Conservation (phyloP, 2,797 vertebrate species). For the Halcyon chelicuti region DNA sequence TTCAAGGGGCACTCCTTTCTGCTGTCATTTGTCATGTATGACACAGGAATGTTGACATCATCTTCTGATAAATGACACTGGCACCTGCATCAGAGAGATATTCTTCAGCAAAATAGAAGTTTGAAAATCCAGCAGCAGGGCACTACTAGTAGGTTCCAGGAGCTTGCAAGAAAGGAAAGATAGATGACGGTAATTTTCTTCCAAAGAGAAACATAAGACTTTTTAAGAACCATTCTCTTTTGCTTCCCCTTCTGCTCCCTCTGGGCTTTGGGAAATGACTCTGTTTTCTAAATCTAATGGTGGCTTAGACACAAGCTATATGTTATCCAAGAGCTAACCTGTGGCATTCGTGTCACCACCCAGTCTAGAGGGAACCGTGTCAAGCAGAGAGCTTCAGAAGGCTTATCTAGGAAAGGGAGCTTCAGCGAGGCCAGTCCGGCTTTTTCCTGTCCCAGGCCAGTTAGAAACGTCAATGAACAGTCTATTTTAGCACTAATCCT, state of each 20-base stretch:
- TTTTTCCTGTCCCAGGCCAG: not conserved
- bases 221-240: slow-evolving; percentile 64
- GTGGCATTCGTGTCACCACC: slow-evolving; percentile 6
- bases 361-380: not conserved
- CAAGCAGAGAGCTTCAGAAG: not conserved
- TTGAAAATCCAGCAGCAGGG: slow-evolving; percentile 68
- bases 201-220: slow-evolving; percentile 68
- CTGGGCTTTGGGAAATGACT: slow-evolving; percentile 69
- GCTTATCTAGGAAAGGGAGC: not conserved
- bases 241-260: slow-evolving; percentile 64
- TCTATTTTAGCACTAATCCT: not conserved
- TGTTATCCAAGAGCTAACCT: slow-evolving; percentile 54
- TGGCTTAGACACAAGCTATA: slow-evolving; percentile 61
- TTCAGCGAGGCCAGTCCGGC: not conserved
- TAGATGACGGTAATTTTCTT: slow-evolving; percentile 72
- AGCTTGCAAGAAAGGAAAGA: slow-evolving; percentile 68
- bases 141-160: slow-evolving; percentile 50
- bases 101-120: slow-evolving; percentile 62
- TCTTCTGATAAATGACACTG: slow-evolving; percentile 70
- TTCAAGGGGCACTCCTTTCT: slow-evolving; percentile 59
- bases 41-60: slow-evolving; percentile 74
- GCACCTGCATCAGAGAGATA: slow-evolving; percentile 68
- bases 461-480: not conserved
- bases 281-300: slow-evolving; percentile 68
- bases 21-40: slow-evolving; percentile 71